Conservation (phyloP, 1,140 invertebrate genomes). For the Lithobius niger region DNA sequence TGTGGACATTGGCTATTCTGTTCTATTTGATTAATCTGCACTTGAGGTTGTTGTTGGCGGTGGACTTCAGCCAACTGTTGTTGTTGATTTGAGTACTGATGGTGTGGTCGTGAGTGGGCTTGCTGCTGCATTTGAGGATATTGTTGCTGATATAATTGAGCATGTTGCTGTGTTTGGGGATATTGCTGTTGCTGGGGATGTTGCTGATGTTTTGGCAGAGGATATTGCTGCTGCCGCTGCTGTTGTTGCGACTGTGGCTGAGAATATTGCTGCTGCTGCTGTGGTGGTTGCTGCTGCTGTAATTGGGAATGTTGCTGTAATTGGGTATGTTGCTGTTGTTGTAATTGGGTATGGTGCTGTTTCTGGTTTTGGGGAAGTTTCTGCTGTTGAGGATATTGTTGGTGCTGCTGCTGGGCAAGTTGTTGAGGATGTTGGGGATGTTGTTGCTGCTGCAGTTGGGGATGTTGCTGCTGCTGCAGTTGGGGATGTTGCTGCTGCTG, state of each 20-base stretch:
- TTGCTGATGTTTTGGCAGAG: slow-evolving; percentile 5
- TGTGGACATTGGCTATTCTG: too few relatives aligned
- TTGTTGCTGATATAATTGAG: neutral
- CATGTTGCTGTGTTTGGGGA: neutral
- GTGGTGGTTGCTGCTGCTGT: too few relatives aligned
- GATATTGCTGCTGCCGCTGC: slow-evolving; percentile 1
- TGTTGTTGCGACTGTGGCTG: slow-evolving; percentile 3
- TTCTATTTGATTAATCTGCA: too few relatives aligned
- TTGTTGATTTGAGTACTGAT: too few relatives aligned
- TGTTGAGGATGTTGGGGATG: slow-evolving; percentile 14
- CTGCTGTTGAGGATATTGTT: slow-evolving; percentile 8
- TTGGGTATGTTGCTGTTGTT: slow-evolving; percentile 4
- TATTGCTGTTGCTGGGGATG: slow-evolving; percentile 5
- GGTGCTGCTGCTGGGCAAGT: slow-evolving; percentile 15
- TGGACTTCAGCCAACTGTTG: too few relatives aligned
- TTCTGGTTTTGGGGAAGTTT: slow-evolving; percentile 6
- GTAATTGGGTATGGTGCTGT: slow-evolving; percentile 1
- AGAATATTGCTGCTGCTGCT: slow-evolving; percentile 2
- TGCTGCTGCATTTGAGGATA: too few relatives aligned
- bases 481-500: too few relatives aligned
- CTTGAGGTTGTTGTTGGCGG: too few relatives aligned
- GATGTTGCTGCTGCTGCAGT: slow-evolving; percentile 17
- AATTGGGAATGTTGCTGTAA: neutral
- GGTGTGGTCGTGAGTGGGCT: too few relatives aligned
- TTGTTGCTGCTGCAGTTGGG: too few relatives aligned